phyloP scores from a whole-genome alignment of 2,797 vertebrate genomes.

The Pachyuromys duprasi region DNA sequence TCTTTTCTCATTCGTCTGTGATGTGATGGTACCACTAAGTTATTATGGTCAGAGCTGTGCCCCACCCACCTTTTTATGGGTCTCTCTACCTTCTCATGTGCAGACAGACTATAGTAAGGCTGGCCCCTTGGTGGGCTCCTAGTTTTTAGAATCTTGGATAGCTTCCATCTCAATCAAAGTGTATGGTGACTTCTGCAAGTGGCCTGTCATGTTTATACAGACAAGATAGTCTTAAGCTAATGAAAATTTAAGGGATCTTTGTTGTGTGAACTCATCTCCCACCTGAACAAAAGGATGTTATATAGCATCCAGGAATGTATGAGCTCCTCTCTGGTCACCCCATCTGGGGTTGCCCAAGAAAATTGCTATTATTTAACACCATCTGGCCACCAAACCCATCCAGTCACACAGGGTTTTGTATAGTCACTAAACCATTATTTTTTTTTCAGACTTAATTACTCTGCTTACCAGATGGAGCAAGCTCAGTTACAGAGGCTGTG shows the following conservation, averaged over 20 bases:
- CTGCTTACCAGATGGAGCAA: background rate
- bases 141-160: background rate
- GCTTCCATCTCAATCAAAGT: background rate
- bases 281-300: background rate
- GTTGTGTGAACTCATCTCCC: background rate
- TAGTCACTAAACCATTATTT: background rate
- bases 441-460: background rate
- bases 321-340: background rate
- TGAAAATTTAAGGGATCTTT: constrained; percentile 21
- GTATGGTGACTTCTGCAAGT: background rate
- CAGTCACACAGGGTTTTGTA: constrained; percentile 13
- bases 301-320: background rate
- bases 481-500: background rate
- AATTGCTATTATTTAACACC: background rate
- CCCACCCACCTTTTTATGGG: background rate
- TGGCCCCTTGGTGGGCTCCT: background rate
- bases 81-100: background rate
- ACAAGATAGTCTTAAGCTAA: background rate
- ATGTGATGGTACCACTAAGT: background rate
- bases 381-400: background rate
- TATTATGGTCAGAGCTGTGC: constrained; percentile 44
- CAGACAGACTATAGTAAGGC: background rate
- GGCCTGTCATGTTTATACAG: background rate
- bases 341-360: background rate
- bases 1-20: background rate